phyloP scores from a whole-genome alignment of 1,140 invertebrate species.

The Zaprionus capensis region DNA sequence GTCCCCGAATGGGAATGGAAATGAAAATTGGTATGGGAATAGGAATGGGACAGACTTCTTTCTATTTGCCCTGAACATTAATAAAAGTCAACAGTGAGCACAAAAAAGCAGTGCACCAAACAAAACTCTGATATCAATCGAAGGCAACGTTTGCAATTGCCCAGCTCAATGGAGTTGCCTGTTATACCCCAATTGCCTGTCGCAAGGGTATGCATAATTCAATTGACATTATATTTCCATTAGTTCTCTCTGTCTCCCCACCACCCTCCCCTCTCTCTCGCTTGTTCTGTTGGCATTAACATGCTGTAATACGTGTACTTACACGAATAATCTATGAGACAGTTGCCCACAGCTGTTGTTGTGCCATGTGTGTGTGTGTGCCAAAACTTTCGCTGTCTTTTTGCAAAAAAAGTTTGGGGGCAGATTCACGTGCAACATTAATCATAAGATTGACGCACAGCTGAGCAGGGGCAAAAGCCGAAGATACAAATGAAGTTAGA shows the following conservation, averaged over 20 bases:
- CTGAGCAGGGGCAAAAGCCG: constrained; percentile 6
- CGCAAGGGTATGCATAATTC: constrained; percentile 12
- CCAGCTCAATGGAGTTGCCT: too few species aligned
- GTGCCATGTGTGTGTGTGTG: background rate
- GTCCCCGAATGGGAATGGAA: background rate
- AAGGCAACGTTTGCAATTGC: too few species aligned
- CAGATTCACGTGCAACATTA: constrained; percentile 29
- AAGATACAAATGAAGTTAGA: constrained; percentile 15
- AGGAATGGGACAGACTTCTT: background rate
- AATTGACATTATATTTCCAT: constrained; percentile 17
- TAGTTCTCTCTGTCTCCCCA: background rate
- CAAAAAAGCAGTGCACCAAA: background rate
- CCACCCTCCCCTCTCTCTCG: background rate
- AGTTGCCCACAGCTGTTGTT: constrained; percentile 13
- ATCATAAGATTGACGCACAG: constrained; percentile 40
- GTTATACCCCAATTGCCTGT: background rate
- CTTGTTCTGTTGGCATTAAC: constrained; percentile 10
- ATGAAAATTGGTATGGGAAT: too few species aligned
- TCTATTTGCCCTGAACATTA: constrained; percentile 31
- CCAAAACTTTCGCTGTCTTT: constrained; percentile 16
- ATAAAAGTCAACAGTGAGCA: constrained; percentile 31
- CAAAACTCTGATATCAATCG: background rate
- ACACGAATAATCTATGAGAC: constrained; percentile 20
- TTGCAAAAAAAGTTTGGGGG: constrained; percentile 12
- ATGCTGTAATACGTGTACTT: constrained; percentile 22